phyloP scores from a whole-genome alignment of 1,140 invertebrate species.

The Ylistrum balloti region DNA sequence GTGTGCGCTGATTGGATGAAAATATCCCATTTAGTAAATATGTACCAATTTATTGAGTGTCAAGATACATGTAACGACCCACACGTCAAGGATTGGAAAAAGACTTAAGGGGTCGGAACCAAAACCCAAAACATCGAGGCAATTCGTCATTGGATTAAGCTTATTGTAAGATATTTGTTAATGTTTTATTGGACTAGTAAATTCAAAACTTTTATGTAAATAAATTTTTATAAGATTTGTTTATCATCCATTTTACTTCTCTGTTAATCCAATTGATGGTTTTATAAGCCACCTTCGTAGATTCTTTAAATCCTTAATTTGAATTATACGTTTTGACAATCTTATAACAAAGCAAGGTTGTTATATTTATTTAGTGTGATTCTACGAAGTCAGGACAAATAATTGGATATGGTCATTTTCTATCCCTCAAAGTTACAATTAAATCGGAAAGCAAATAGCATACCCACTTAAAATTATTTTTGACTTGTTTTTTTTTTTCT shows the following conservation, averaged over 20 bases:
- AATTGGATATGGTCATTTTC: neutral
- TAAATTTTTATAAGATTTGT: constrained; percentile 29
- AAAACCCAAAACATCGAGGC: neutral
- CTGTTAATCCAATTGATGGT: constrained; percentile 23
- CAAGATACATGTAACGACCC: constrained; percentile 10
- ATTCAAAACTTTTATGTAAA: constrained; percentile 26
- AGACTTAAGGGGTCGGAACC: constrained; percentile 2
- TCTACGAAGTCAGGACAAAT: neutral
- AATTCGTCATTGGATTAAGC: neutral
- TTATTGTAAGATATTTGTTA: neutral
- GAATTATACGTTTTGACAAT: constrained; percentile 6
- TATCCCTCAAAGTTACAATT: neutral
- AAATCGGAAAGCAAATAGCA: neutral
- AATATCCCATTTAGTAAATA: constrained; percentile 26
- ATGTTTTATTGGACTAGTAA: constrained; percentile 22
- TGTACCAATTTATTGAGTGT: constrained; percentile 3
- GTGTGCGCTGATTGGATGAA: neutral
- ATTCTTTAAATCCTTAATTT: neutral
- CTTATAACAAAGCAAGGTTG: constrained; percentile 24
- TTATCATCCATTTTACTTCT: neutral
- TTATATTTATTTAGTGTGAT: neutral
- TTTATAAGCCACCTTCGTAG: constrained; percentile 13
- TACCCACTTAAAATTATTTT: neutral
- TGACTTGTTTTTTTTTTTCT: neutral
- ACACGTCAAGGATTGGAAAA: constrained; percentile 15